Evolutionary conservation across 2,888 invertebrate species (phyloP).

Genomic region (Zelleria hepariella): DNA sequence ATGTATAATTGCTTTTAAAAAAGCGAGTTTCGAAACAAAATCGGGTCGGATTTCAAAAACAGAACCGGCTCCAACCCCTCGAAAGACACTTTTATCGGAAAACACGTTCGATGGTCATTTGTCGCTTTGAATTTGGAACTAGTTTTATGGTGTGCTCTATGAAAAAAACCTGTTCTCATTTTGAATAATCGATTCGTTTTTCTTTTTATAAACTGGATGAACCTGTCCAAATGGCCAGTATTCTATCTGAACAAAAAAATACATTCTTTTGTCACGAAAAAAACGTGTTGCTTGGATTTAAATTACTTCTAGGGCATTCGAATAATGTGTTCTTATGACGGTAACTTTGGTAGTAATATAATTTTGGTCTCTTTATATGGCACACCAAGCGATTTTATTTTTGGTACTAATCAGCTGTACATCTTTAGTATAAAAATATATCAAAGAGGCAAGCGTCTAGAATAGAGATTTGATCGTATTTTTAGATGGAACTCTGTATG

Average conservation of each 20-base stretch:
- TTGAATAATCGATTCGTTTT: conserved; percentile 18
- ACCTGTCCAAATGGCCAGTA: not conserved
- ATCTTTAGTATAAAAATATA: too few species aligned
- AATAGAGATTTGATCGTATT: too few species aligned
- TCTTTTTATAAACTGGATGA: conserved; percentile 2
- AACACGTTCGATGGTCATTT: conserved; percentile 1
- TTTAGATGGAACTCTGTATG: too few species aligned
- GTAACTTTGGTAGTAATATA: too few species aligned
- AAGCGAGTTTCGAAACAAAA: conserved; percentile 28
- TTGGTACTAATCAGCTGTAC: too few species aligned
- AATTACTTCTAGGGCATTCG: not conserved
- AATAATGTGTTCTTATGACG: too few species aligned
- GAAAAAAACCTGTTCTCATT: conserved; percentile 23
- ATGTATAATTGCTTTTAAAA: conserved; percentile 15
- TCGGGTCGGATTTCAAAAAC: conserved; percentile 20
- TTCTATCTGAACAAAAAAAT: not conserved
- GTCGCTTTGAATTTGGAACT: conserved; percentile 12
- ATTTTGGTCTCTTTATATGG: too few species aligned
- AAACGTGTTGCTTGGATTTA: not conserved
- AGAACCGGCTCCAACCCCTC: conserved; percentile 16
- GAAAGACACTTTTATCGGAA: not conserved
- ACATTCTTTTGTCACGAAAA: not conserved
- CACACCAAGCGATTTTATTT: too few species aligned
- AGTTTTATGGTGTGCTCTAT: conserved; percentile 16
- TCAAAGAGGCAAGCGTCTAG: too few species aligned